A percentile compares a stretch with the other conserved stretches of the same genome.
Evolutionary conservation across 2,797 vertebrate genomes (phyloP).

Genomic region (Podarcis siculus): DNA sequence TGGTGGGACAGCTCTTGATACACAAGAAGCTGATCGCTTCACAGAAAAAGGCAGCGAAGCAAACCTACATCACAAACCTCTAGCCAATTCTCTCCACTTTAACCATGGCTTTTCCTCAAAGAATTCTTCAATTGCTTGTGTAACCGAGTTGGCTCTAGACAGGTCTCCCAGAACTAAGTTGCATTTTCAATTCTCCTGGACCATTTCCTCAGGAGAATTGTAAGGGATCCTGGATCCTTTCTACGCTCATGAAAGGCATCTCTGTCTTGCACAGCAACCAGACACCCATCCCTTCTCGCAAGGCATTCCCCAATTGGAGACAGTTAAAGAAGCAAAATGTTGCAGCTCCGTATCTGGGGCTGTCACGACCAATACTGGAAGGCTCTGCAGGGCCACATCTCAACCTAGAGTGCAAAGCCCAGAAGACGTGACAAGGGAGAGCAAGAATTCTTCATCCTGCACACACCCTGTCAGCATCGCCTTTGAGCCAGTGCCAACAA

Average conservation of each 20-base stretch:
- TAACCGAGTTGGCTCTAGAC: background rate
- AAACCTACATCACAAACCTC: background rate
- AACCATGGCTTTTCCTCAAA: background rate
- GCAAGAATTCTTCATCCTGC: background rate
- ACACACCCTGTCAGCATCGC: no score
- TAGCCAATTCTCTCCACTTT: no score
- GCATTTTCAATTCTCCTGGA: background rate
- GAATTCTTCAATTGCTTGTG: background rate
- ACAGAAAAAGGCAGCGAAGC: background rate
- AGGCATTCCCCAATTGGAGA: background rate
- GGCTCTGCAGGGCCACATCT: rapidly evolving
- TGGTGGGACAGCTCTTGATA: background rate
- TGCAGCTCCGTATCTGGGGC: background rate
- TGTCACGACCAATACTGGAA: background rate
- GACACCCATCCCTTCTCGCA: background rate
- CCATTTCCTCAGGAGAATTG: background rate
- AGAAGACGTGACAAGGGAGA: background rate
- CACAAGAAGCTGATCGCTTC: background rate
- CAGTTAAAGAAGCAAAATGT: no score
- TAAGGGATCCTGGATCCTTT: background rate
- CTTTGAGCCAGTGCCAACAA: no score
- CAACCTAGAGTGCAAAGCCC: background rate
- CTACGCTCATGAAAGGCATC: background rate
- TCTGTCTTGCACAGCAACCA: background rate
- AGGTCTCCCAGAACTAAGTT: background rate